These are phyloP conservation scores for Yponomeuta evonymella DNA, from an alignment of 2,888 invertebrate species.

Conservation along the genomic window DNA sequence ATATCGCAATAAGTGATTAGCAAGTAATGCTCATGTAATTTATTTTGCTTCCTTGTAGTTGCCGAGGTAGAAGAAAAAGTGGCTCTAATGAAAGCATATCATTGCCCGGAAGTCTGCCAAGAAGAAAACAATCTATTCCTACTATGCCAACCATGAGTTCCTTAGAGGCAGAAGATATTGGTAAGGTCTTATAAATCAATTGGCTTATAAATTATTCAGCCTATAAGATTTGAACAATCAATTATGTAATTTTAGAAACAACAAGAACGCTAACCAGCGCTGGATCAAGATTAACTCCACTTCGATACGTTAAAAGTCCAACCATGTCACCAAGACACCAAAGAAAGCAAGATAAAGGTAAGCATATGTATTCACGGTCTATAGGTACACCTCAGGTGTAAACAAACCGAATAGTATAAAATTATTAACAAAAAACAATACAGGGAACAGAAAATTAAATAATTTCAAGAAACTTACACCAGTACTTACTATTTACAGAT, in stretches of 20 bases:
- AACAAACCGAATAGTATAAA: no score
- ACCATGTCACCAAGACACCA: slow-evolving; percentile 74
- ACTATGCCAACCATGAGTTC: slow-evolving; percentile 66
- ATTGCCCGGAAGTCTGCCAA: slow-evolving; percentile 77
- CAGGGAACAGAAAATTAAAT: no score
- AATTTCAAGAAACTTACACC: slow-evolving; percentile 11
- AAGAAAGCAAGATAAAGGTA: slow-evolving; percentile 45
- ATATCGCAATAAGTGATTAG: no score
- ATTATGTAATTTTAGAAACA: slow-evolving; percentile 37
- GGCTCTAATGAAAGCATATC: slow-evolving; percentile 79
- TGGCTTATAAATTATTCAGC: background rate
- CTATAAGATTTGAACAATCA: background rate
- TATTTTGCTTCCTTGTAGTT: slow-evolving; percentile 24
- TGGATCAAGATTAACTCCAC: slow-evolving; percentile 64
- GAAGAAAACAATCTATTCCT: slow-evolving; percentile 77
- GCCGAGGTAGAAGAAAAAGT: slow-evolving; percentile 65
- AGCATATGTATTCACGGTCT: no score
- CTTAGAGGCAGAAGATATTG: slow-evolving; percentile 68
- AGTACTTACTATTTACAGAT: slow-evolving; percentile 39
- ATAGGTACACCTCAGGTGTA: no score
- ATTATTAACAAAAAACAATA: no score
- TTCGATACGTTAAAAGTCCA: slow-evolving; percentile 62
- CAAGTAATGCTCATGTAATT: background rate
- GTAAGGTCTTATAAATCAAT: slow-evolving; percentile 17
- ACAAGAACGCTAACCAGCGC: slow-evolving; percentile 66